A percentile compares a stretch with the other conserved stretches of the same genome.
phyloP scores from a whole-genome alignment of 2,113 vertebrate genomes.

The Colius striatus region DNA sequence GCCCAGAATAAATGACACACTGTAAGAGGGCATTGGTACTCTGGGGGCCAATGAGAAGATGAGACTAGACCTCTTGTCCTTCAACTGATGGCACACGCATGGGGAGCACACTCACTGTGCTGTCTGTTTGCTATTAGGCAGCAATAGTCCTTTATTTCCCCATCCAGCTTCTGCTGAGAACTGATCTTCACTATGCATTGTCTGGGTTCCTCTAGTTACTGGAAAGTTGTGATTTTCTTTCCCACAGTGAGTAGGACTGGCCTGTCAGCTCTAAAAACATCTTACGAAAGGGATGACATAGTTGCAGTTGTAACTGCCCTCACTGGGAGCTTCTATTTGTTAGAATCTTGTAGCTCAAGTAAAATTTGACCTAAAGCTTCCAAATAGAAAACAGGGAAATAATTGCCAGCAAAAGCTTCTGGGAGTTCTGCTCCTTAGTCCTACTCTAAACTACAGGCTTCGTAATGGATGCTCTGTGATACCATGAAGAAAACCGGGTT shows the following conservation, averaged over 20 bases:
- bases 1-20: no score
- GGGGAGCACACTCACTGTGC: neutral
- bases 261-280: neutral
- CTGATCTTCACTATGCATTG: neutral
- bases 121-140: neutral
- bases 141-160: neutral
- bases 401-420: neutral
- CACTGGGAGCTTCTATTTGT: neutral
- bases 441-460: neutral
- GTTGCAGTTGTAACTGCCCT: neutral
- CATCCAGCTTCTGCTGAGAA: neutral
- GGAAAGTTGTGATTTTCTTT: neutral
- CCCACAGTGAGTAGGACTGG: neutral
- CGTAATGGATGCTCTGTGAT: neutral
- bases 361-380: neutral
- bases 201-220: neutral
- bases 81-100: fast-evolving
- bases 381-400: neutral
- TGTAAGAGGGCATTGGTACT: no score
- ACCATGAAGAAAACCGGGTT: neutral
- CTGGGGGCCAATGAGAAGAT: neutral
- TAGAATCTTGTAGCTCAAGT: neutral
- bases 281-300: neutral
- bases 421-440: neutral
- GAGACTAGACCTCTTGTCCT: neutral